Percentiles rank a stretch among this genome's conserved stretches.
phyloP scores from a whole-genome alignment of 2,888 invertebrate genomes.

The Elegia similella region DNA sequence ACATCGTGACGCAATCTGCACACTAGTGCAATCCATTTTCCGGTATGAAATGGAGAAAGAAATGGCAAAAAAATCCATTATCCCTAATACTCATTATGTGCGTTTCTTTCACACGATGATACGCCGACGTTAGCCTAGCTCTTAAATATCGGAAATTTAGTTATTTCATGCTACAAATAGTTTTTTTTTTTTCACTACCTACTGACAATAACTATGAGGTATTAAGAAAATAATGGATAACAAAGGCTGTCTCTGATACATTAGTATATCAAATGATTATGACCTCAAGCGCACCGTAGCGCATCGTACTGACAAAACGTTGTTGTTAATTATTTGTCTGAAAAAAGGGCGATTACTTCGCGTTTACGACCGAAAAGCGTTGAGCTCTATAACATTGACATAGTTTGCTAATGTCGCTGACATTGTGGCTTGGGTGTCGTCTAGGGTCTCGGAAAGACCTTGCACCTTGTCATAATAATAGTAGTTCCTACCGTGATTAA shows the following conservation, averaged over 20 bases:
- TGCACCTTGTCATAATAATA: slow-evolving; percentile 12
- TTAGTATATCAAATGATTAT: slow-evolving; percentile 42
- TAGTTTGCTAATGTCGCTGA: slow-evolving; percentile 39
- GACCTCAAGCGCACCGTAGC: slow-evolving; percentile 70
- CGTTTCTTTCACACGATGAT: too few species aligned
- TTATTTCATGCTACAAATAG: too few species aligned
- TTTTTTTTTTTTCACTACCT: not conserved
- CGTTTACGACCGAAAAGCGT: slow-evolving; percentile 47
- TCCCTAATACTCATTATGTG: too few species aligned
- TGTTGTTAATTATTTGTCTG: slow-evolving; percentile 55
- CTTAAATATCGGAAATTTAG: too few species aligned
- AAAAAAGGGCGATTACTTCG: slow-evolving; percentile 57
- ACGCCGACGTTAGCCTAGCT: too few species aligned
- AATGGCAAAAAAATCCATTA: too few species aligned
- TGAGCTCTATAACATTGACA: slow-evolving; percentile 72
- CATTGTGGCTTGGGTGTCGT: slow-evolving; percentile 10
- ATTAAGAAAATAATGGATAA: not conserved
- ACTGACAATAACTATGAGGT: not conserved
- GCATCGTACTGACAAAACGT: slow-evolving; percentile 77
- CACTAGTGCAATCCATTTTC: too few species aligned
- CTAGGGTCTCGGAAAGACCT: slow-evolving; percentile 16
- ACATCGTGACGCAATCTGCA: too few species aligned
- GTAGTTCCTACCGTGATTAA: slow-evolving; percentile 13
- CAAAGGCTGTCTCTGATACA: not conserved
- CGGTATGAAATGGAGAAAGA: too few species aligned